Conservation (phyloP, 2,888 invertebrate genomes). For the Meiosimyza platycephala region DNA sequence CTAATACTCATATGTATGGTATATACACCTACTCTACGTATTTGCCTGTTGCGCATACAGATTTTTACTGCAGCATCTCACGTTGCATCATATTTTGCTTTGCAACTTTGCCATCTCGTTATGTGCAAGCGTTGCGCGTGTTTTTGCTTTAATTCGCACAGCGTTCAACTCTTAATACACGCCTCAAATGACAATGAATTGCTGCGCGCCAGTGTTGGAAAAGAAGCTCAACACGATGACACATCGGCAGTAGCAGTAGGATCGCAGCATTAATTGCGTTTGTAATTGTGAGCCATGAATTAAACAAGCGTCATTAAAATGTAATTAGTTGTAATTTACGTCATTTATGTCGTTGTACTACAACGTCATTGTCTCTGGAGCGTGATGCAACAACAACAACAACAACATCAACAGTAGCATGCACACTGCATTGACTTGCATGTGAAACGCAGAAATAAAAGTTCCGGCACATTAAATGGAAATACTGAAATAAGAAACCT, state of each 20-base stretch:
- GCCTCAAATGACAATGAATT: conserved; percentile 21
- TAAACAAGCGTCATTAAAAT: conserved; percentile 64
- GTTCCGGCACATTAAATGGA: too few relatives aligned
- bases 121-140: background rate
- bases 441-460: too few relatives aligned
- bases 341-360: conserved; percentile 44
- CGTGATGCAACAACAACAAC: background rate
- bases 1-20: too few relatives aligned
- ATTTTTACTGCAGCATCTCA: background rate
- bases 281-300: conserved; percentile 61
- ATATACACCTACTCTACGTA: background rate
- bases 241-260: conserved; percentile 1
- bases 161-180: background rate
- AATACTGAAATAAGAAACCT: too few relatives aligned
- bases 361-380: conserved; percentile 8
- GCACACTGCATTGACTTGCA: too few relatives aligned
- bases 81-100: background rate
- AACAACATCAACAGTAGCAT: background rate
- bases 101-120: background rate
- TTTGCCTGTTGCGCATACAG: background rate
- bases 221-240: conserved; percentile 1
- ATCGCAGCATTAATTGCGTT: conserved; percentile 55
- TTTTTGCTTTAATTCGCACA: background rate
- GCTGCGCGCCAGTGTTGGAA: background rate
- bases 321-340: conserved; percentile 64